Evolutionary conservation across 2,113 vertebrate genomes (phyloP).

Genomic region (Sprattus sprattus): DNA sequence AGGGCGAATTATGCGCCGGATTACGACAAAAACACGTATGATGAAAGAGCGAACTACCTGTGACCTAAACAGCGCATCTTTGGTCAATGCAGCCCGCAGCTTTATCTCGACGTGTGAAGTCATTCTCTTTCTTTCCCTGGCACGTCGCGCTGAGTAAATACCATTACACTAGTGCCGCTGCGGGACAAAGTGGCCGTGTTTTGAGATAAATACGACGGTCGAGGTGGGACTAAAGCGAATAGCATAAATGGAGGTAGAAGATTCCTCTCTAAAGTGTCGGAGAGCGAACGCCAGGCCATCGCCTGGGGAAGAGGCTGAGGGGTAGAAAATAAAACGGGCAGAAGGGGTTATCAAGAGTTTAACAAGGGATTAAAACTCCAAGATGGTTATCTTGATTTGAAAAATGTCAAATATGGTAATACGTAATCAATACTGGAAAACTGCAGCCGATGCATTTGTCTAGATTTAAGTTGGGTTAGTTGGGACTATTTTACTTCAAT

Average conservation of each 20-base stretch:
- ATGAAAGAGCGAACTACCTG: neutral
- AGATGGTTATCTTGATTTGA: conserved; percentile 62
- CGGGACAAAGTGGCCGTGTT: conserved; percentile 67
- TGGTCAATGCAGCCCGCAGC: conserved; percentile 18
- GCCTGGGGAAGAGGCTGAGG: conserved; percentile 64
- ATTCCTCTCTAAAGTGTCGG: conserved; percentile 55
- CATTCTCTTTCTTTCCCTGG: conserved; percentile 41
- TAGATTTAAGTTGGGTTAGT: neutral
- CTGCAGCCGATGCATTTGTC: neutral
- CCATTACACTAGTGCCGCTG: conserved; percentile 33
- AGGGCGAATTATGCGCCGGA: neutral
- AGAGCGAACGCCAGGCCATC: conserved; percentile 51
- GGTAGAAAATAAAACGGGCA: conserved; percentile 29
- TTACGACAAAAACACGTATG: neutral
- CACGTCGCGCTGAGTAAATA: conserved; percentile 36
- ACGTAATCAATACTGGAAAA: conserved; percentile 42
- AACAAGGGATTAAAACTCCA: conserved; percentile 69
- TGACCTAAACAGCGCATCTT: neutral
- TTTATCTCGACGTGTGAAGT: conserved; percentile 14
- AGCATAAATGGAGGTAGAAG: conserved; percentile 62
- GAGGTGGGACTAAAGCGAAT: conserved; percentile 59
- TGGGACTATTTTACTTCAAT: neutral
- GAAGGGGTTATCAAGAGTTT: conserved; percentile 72
- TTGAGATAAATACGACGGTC: conserved; percentile 65
- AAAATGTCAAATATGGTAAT: conserved; percentile 54